Base-by-base conservation (phyloP, 2,888 invertebrate genomes). In the Philopedon plagiatum region DNA sequence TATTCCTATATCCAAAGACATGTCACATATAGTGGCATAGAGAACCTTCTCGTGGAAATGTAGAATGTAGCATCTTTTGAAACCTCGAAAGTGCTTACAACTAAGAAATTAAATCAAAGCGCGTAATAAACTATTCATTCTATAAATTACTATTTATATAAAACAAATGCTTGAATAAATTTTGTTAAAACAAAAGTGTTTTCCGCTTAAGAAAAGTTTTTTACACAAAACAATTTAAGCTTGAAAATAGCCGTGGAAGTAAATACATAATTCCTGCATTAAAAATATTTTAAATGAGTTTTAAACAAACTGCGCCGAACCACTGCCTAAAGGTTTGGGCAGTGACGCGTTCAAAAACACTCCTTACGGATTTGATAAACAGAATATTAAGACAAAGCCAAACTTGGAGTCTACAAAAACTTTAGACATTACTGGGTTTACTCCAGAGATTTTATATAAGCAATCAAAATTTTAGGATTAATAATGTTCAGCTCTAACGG, bases 331-430 rank as follows among this genome's bases (percentile, higher is more conserved):
- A 15, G 26, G 7, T 51, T 15, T 54, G 51, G 51, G 29, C 51
- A 54, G 29, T 54, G 29, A 54, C 15, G 51, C 29, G 15, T 51
- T 51, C 51, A 54, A 29, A 54, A 29, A 54, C 29, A 54, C 29
- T 29, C 51, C 18, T 54, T 32, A 54, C 15, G 51, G 51, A 26
- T 15, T 54, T 54, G 51, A 54, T 54, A 54, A 54, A 54, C 51
- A 54, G 51, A 54, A 54, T 15, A 29, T 54, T 54, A 54, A 54
- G 29, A 54, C 29, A 54, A 54, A 29, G 29, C 29, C 29, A 15
- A 29, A 29, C 26, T 51, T 15, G 7, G 8, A 54, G 11, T 8
- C 18, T 9, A 54, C 51, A 15, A 51, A 51, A 51, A 26, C 51
- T 26, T 26, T 8, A 2, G 13, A 3, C n/a, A 5, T 26, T 26